These are phyloP conservation scores for Cosmia pyralina DNA, from an alignment of 2,888 invertebrate genomes.

Conservation along the genomic window DNA sequence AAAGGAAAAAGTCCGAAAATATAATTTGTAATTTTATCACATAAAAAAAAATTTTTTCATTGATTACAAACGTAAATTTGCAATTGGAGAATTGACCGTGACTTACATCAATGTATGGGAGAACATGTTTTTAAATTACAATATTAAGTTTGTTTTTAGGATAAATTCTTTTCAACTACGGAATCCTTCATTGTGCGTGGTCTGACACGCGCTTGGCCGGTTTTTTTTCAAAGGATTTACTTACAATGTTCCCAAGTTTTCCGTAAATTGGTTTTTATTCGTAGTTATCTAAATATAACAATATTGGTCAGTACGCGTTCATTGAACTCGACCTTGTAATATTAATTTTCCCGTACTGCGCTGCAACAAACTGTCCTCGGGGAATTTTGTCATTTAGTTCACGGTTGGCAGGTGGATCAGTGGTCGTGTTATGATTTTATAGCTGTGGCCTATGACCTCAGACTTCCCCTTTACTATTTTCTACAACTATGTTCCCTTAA, in stretches of 20 bases:
- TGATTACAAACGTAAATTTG: too few species aligned
- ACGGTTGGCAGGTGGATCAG: constrained; percentile 25
- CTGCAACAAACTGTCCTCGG: constrained; percentile 9
- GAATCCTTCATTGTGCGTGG: too few species aligned
- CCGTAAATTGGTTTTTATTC: constrained; percentile 3
- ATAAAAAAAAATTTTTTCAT: too few species aligned
- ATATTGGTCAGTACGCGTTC: constrained; percentile 35
- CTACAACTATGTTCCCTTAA: neutral
- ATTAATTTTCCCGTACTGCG: constrained; percentile 18
- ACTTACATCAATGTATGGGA: too few species aligned
- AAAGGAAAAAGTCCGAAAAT: too few species aligned
- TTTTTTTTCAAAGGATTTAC: constrained; percentile 12
- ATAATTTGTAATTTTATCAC: too few species aligned
- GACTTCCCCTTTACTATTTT: neutral
- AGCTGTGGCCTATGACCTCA: constrained; percentile 21
- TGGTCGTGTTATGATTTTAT: constrained; percentile 14
- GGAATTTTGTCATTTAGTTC: constrained; percentile 17
- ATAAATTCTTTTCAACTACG: too few species aligned
- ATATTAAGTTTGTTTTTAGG: too few species aligned
- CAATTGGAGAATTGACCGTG: too few species aligned
- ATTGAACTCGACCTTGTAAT: constrained; percentile 41
- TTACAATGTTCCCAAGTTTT: neutral
- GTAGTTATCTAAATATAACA: neutral
- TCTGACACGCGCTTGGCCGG: too few species aligned
- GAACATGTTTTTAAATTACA: too few species aligned